A percentile compares a stretch with the other conserved stretches of the same genome.
Conservation (phyloP, 2,797 vertebrate species). For the Carapus acus region DNA sequence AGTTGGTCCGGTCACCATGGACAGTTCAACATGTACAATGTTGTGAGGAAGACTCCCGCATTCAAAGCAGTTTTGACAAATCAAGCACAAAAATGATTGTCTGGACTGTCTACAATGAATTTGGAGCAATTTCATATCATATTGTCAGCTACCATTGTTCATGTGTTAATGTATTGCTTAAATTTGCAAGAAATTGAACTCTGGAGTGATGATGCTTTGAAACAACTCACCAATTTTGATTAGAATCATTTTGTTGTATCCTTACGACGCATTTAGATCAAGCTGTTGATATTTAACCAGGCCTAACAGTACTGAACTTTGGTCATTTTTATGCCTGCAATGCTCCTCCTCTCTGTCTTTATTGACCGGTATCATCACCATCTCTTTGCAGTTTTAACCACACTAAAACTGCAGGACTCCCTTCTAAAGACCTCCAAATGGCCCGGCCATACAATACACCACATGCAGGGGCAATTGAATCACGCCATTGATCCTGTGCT, state of each 20-base stretch:
- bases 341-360: slow-evolving; percentile 25
- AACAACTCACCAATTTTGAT: slow-evolving; percentile 14
- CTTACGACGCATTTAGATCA: slow-evolving; percentile 21
- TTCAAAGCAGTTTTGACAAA: background rate
- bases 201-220: slow-evolving; percentile 3
- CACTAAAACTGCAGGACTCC: slow-evolving; percentile 57
- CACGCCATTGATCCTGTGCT: slow-evolving; percentile 69
- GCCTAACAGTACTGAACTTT: slow-evolving; percentile 52
- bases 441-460: slow-evolving; percentile 59
- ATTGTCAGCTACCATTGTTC: background rate
- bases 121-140: background rate
- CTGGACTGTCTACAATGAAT: background rate
- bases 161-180: slow-evolving; percentile 14
- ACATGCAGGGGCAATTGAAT: slow-evolving; percentile 66
- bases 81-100: background rate
- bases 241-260: slow-evolving; percentile 1
- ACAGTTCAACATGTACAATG: background rate
- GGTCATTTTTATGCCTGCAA: slow-evolving; percentile 41
- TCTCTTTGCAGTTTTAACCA: slow-evolving; percentile 55
- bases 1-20: background rate
- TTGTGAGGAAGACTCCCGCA: background rate
- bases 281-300: slow-evolving; percentile 29
- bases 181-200: slow-evolving; percentile 15
- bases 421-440: slow-evolving; percentile 54
- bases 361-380: slow-evolving; percentile 47